phyloP scores from a whole-genome alignment of 2,888 invertebrate genomes.

The Pollenia labialis region DNA sequence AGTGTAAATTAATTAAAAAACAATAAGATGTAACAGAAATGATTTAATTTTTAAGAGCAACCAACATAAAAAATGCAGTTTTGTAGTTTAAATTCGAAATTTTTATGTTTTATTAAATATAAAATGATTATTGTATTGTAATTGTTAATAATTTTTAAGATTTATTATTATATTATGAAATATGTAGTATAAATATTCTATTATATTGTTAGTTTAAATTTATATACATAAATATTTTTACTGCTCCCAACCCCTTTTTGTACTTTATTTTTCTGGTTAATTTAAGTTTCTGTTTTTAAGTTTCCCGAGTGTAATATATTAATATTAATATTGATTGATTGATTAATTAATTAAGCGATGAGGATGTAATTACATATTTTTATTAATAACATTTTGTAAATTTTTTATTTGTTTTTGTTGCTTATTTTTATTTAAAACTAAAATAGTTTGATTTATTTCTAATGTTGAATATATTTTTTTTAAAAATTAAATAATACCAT shows the following conservation, averaged over 20 bases:
- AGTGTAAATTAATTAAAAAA: conserved; percentile 63
- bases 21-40: conserved; percentile 32
- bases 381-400: conserved; percentile 64
- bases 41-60: conserved; percentile 56
- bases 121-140: conserved; percentile 64
- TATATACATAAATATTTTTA: conserved; percentile 64
- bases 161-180: conserved; percentile 62
- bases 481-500: conserved; percentile 25
- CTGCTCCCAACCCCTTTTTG: conserved; percentile 49
- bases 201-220: conserved; percentile 72
- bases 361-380: conserved; percentile 63
- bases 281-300: conserved; percentile 49
- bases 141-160: conserved; percentile 72
- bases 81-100: conserved; percentile 75
- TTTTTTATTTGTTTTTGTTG: conserved; percentile 73
- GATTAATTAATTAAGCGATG: conserved; percentile 45
- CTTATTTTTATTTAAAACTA: conserved; percentile 72
- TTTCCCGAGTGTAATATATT: conserved; percentile 62
- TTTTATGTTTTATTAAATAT: conserved; percentile 58
- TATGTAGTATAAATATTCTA: conserved; percentile 73
- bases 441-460: conserved; percentile 49
- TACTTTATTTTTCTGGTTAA: conserved; percentile 63
- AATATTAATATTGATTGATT: conserved; percentile 50
- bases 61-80: conserved; percentile 75
- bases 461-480: conserved; percentile 66